These are phyloP conservation scores for Heliconius charithonia DNA, from an alignment of 2,888 invertebrate species.

Conservation along the genomic window DNA sequence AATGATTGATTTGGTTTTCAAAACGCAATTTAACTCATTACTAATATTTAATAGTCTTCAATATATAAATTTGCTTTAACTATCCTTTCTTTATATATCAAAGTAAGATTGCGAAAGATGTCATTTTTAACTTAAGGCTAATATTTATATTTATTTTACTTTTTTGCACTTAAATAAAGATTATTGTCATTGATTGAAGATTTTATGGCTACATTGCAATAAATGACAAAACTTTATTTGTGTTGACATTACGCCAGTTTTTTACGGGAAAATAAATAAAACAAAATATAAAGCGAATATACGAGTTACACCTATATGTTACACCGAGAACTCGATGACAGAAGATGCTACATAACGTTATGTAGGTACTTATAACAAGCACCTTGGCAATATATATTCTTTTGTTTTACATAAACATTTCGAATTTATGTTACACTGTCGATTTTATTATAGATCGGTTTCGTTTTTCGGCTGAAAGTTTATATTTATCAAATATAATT, in stretches of 20 bases:
- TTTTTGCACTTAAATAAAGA: neutral
- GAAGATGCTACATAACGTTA: conserved; percentile 3
- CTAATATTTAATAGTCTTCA: neutral
- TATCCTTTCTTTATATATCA: neutral
- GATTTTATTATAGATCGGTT: neutral
- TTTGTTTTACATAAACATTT: conserved; percentile 7
- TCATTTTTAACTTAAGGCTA: too few species aligned
- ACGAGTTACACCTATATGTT: neutral
- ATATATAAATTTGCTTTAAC: neutral
- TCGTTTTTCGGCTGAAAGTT: neutral
- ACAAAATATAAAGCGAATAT: neutral
- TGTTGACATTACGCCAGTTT: conserved; percentile 16
- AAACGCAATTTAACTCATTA: too few species aligned
- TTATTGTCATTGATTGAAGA: neutral
- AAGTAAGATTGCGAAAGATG: too few species aligned
- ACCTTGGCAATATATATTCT: neutral
- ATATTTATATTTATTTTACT: neutral
- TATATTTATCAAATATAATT: neutral
- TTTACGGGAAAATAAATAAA: conserved; percentile 14
- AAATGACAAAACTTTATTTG: conserved; percentile 5
- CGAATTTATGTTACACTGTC: neutral
- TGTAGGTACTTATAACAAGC: neutral
- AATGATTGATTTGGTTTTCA: too few species aligned
- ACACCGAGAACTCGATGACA: conserved; percentile 10
- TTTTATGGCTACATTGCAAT: conserved; percentile 2